Base-by-base conservation (phyloP, 2,888 invertebrate genomes). In the Dolichopus griseipennis region DNA sequence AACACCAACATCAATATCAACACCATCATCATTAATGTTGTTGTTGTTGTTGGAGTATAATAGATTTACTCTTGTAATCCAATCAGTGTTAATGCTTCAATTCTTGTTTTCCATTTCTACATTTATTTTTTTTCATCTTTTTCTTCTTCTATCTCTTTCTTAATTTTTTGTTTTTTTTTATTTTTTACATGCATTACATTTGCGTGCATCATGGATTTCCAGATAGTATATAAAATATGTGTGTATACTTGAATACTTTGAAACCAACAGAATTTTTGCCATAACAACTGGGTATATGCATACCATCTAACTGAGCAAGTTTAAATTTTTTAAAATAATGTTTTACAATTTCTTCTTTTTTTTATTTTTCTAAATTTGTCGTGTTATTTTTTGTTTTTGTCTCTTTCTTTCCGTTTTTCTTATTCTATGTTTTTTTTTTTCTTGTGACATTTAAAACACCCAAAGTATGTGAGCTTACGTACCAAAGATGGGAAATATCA, bases 61-160 rank as follows among this genome's bases (percentile, higher is more conserved):
- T 27, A 27, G 5, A 27, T 27, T 27, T 27, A 27, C 27, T 27
- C 37, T 52, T 52, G 52, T 52, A 52, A 52, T 52, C 52, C 52
- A 52, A 52, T 52, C 52, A 52, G 52, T 52, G 52, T 52, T 52
- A 52, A 52, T 52, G 15, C 52, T 52, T 52, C 52, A 52, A 15
- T 52, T 52, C 52, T 52, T 52, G 6, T 52, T 52, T 52, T 9
- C 52, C 52, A 52, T 52, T 18, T 52, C 6, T 52, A 12, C 18
- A 2, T 15, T 52, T 52, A 18, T 52, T 52, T 6, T 52, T 52
- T 52, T 52, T 52, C 9, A 6, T n/a, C 4, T n/a, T 52, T 4
- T 52, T 52, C 18, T 18, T 52, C 12, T 15, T 52, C 18, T 52
- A 10, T 8, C 37, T 10, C 37, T 8, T 8, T 10, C 10, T 37